Conservation (phyloP, 2,797 vertebrate genomes). For the Diplodus puntazzo region DNA sequence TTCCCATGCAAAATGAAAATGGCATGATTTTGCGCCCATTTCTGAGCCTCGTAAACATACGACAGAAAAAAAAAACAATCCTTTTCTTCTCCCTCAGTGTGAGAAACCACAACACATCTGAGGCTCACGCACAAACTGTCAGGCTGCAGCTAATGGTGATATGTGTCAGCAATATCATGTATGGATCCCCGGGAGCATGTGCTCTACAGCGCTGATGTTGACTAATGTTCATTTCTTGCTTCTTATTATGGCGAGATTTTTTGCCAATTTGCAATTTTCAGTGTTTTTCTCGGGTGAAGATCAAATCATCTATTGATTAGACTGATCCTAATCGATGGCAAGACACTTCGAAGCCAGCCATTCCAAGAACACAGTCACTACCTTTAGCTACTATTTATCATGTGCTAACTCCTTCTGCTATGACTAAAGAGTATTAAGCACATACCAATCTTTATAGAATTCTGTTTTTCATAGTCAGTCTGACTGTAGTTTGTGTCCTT, state of each 20-base stretch:
- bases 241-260: slow-evolving; percentile 5
- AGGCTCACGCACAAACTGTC: slow-evolving; percentile 23
- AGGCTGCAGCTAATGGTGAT: slow-evolving; percentile 46
- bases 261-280: slow-evolving; percentile 3
- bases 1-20: slow-evolving; percentile 21
- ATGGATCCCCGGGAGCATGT: slow-evolving; percentile 35
- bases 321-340: slow-evolving; percentile 8
- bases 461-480: background rate
- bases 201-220: background rate
- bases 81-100: background rate
- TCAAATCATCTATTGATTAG: slow-evolving; percentile 28
- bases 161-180: slow-evolving; percentile 42
- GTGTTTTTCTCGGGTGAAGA: background rate
- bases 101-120: slow-evolving; percentile 29
- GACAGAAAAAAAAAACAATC: background rate
- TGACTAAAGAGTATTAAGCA: background rate
- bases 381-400: background rate
- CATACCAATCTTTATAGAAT: background rate
- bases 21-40: slow-evolving; percentile 20
- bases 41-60: slow-evolving; percentile 8
- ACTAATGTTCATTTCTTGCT: slow-evolving; percentile 16
- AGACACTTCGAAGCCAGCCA: background rate
- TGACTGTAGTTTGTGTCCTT: background rate
- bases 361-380: background rate
- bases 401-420: background rate